Conservation (phyloP, 1,140 invertebrate species). For the Temnothorax nylanderi region DNA sequence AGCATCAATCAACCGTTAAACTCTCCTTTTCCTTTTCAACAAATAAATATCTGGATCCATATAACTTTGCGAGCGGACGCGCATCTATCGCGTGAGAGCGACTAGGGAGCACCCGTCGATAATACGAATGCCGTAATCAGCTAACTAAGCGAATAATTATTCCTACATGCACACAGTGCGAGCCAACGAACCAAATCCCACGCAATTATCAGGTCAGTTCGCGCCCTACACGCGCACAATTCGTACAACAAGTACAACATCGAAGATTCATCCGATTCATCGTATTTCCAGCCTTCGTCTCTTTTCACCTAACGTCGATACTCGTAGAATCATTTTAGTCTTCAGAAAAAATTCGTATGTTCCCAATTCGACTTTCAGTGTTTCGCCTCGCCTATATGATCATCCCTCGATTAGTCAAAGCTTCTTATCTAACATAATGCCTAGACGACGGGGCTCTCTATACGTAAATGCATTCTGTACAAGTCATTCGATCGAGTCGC, state of each 20-base stretch:
- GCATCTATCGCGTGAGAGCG: constrained; percentile 6
- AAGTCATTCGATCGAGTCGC: constrained; percentile 30
- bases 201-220: constrained; percentile 61
- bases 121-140: constrained; percentile 5
- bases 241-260: constrained; percentile 31
- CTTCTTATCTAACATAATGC: constrained; percentile 54
- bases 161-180: constrained; percentile 65
- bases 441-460: constrained; percentile 42
- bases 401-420: constrained; percentile 45
- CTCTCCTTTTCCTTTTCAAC: constrained; percentile 7
- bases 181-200: constrained; percentile 63
- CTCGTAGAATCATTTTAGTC: constrained; percentile 44
- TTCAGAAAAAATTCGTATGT: constrained; percentile 72
- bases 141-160: constrained; percentile 37
- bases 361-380: constrained; percentile 74
- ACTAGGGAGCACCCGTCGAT: constrained; percentile 8
- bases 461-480: constrained; percentile 31
- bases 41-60: constrained; percentile 12
- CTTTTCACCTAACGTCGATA: constrained; percentile 30
- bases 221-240: constrained; percentile 51
- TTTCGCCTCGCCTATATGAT: constrained; percentile 49
- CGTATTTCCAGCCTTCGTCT: constrained; percentile 54
- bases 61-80: constrained; percentile 4
- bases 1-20: constrained; percentile 24
- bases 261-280: constrained; percentile 28